phyloP scores from a whole-genome alignment of 2,888 invertebrate genomes.

The Nyleta sp. region DNA sequence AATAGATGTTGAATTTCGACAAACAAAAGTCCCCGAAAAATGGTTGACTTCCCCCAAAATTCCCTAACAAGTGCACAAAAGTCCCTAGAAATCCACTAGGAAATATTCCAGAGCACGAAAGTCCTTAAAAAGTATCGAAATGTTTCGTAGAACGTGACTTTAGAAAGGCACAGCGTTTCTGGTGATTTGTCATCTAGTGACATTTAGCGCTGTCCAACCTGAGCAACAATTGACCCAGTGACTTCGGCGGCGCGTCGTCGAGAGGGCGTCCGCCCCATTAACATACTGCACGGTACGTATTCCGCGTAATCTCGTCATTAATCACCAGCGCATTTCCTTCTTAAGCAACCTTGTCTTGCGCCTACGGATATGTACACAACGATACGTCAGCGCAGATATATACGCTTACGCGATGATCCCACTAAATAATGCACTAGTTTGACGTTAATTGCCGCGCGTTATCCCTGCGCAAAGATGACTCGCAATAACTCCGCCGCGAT shows the following conservation, averaged over 20 bases:
- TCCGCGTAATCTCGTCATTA: constrained; percentile 63
- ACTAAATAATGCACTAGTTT: constrained; percentile 56
- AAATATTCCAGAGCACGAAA: no score
- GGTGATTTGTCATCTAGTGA: no score
- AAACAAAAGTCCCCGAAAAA: no score
- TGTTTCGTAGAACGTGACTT: no score
- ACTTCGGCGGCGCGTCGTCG: constrained; percentile 39
- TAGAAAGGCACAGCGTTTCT: no score
- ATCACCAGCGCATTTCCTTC: constrained; percentile 64
- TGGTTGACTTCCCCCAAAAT: no score
- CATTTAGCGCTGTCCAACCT: no score
- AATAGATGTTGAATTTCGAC: no score
- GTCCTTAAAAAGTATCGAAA: no score
- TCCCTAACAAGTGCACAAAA: no score
- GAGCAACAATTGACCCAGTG: constrained; percentile 54
- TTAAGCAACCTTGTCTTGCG: constrained; percentile 58
- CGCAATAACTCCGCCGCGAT: constrained; percentile 40
- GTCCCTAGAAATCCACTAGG: no score
- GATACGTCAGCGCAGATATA: constrained; percentile 40
- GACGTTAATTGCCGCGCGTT: constrained; percentile 56
- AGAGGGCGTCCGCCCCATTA: constrained; percentile 61
- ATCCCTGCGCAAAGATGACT: constrained; percentile 42
- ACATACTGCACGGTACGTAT: constrained; percentile 53
- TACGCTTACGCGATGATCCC: constrained; percentile 43
- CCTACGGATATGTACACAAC: constrained; percentile 55